Base-by-base conservation (phyloP, 2,888 invertebrate species). In the Erebia ligea region DNA sequence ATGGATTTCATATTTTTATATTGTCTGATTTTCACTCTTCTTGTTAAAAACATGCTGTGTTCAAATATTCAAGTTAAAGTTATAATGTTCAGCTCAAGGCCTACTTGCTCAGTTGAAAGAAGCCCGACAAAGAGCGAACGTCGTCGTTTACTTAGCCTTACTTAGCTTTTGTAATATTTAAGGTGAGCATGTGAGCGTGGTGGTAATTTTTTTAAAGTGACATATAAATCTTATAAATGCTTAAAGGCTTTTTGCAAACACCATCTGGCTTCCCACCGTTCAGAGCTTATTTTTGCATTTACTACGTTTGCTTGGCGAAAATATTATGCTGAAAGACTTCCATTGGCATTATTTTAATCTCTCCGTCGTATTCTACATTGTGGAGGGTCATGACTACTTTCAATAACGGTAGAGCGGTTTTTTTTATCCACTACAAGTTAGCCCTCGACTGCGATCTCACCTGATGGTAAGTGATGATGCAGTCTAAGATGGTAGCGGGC, bases 101-200 rank as follows among this genome's bases (percentile, higher is more conserved):
- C 67, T 54, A 50, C 42, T 59, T 61, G 50, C 48, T 59, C 40
- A 66, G 66, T 62, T 70, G 61, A 70, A 70, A 62, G 58, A 40
- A 69, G 34, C 48, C 45, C 54, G 61, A 25, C 45, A 67, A 67
- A 25, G 57, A 67, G 48, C 54, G 50, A 67, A 64, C 70, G 69
- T 50, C 70, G 69, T 50, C 19, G 57, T 72, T 72, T 70, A 45
- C 63, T 72, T 64, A 67, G 54, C 34, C 40, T 62, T 56, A 34
- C 40, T 62, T 56, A 34, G 45, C 58, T 72, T 45, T 45, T 69
- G 50, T 63, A 69, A 69, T 72, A 72, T 67, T 69, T 67, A 67
- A 50, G 57, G 52, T 45, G 21, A 48, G 45, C 48, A 48, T 50
- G 62, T 25, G 62, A 48, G 48, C 62, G 25, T 45, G 15, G 62